Base-by-base conservation (phyloP, 2,888 invertebrate genomes). In the Diaphora mendica region DNA sequence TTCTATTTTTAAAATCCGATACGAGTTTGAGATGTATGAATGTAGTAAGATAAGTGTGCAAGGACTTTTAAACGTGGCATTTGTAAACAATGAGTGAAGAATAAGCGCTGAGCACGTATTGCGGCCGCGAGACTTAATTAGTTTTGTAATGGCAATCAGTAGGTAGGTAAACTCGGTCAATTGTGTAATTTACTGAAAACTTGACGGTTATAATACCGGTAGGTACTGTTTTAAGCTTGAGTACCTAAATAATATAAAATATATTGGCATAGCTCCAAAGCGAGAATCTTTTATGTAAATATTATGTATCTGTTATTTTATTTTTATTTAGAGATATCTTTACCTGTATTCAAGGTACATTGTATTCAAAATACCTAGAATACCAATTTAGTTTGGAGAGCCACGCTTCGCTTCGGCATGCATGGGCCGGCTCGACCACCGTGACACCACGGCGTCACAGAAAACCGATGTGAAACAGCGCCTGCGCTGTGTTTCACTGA, bases 1-100 rank as follows among this genome's bases (percentile, higher is more conserved):
- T 91, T 92, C 90, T 91, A 91, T 92, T 94, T 93, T 91, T 91
- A 89, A 90, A 90, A 84, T 82, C 81, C 82, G 76, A 86, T 88
- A 80, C 82, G 79, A 81, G 82, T 80, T 86, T 84, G 80, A 81
- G 81, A 79, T 77, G 82, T 80, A 75, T 80, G 79, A 79, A 79
- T 75, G 77, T 73, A 71, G 72, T 73, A 70, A 77, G 75, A 77
- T 68, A 65, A 70, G 62, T 75, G 66, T 69, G 72, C 75, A 75
- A 75, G 72, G 75, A 72, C 67, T 75, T 75, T 75, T 75, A 67
- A 72, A 72, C 72, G 69, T 62, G 62, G 59, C 64, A 64, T 69
- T 74, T 78, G 70, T 78, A 76, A 76, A 70, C 71, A 68, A 76
- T 75, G 70, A 70, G 65, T 33, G 13, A 33, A 48, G 39, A 62